A percentile compares a stretch with the other conserved stretches of the same genome.
Conservation (phyloP, 2,113 vertebrate genomes). For the Syrmaticus mikado region DNA sequence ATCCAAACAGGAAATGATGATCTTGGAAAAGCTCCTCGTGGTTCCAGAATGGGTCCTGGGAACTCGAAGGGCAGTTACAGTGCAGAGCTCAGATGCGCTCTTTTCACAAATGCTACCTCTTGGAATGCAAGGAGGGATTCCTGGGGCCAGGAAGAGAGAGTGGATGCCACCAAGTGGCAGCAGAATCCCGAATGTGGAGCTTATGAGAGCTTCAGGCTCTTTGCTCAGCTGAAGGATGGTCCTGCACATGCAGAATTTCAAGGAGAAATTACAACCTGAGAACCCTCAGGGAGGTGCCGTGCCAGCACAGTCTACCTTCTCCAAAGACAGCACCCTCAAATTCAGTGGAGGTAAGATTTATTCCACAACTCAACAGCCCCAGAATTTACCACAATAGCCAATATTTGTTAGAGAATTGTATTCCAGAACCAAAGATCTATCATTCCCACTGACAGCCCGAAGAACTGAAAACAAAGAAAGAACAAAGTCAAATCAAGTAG, state of each 20-base stretch:
- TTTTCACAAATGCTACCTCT: neutral
- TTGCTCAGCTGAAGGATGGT: neutral
- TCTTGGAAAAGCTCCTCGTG: constrained; percentile 33
- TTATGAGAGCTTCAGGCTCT: neutral
- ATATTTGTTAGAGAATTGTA: constrained; percentile 31
- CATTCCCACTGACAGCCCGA: constrained; percentile 46
- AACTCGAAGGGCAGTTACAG: neutral
- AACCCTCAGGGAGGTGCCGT: neutral
- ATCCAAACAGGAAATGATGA: neutral
- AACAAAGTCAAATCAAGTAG: constrained; percentile 62
- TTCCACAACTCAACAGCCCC: neutral
- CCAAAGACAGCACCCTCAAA: neutral
- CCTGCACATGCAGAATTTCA: neutral
- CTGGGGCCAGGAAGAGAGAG: constrained; percentile 36
- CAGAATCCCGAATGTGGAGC: constrained; percentile 17
- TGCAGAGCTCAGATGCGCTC: neutral
- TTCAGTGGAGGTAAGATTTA: constrained; percentile 19
- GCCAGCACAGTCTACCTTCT: neutral
- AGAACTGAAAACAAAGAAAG: constrained; percentile 59
- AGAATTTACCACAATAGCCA: constrained; percentile 12
- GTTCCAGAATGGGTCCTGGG: neutral
- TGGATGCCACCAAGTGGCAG: constrained; percentile 65
- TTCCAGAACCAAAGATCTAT: constrained; percentile 26
- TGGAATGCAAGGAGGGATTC: constrained; percentile 33
- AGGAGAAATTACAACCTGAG: rapidly evolving